Base-by-base conservation (phyloP, 2,888 invertebrate species). In the Sialis fuliginosa region DNA sequence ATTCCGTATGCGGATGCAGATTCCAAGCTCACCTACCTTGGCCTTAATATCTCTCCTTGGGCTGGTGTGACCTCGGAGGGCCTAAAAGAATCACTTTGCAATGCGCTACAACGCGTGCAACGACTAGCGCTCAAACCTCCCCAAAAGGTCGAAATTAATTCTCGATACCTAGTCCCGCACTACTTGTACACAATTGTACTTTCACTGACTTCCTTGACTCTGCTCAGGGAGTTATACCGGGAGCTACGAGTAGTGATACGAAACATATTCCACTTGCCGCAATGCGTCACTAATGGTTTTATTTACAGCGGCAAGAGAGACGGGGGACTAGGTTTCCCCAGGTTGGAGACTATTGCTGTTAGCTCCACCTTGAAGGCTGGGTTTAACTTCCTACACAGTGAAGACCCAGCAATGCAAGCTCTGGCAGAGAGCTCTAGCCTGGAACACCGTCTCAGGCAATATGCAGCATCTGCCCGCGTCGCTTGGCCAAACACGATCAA, bases 151-250 rank as follows among this genome's bases (percentile, higher is more conserved):
- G 55, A 59, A 40, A 50, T 62, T 0, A 49, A 65, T 40, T 52
- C 61, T 49, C 54, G 49, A 3, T 56, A 62, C 54, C 54, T 66
- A 34, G 51, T 66, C 10, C 64, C 63, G n/a, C 55, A 59, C 40
- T 60, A 58, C 49, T 50, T 58, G 40, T 64, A 65, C 49, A 48
- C 53, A 57, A 22, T 22, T 22, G 22, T 22, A 4, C 22, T 22
- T 22, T 22, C 22, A 4, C 22, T 22, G 22, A 22, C 22, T 22
- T 4, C 22, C 22, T 22, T 22, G 22, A 22, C 22, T 22, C 22
- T 22, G 22, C 22, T 22, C 22, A 22, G 22, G 22, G 22, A 22
- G 22, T 22, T 22, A 22, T 2, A 22, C 22, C 22, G 4, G 22
- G 22, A 22, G 22, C 22, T 22, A 22, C 22, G 22, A 22, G 4